Base-by-base conservation (phyloP, 1,140 invertebrate genomes). In the Plectus sambesii region DNA sequence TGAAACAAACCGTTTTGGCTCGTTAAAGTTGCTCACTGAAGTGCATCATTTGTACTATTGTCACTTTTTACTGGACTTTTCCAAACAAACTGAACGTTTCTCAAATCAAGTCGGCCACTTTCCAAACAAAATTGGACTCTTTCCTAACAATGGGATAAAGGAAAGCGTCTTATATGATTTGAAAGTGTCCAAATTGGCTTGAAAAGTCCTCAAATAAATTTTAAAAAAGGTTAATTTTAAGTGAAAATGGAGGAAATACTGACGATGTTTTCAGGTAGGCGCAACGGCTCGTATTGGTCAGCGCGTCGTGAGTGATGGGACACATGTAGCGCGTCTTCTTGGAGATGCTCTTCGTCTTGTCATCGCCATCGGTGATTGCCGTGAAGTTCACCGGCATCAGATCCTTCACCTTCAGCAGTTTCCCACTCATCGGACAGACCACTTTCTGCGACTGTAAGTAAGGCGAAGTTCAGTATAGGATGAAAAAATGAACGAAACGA, bases 361-460 rank as follows among this genome's bases (percentile, higher is more conserved):
- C 49, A 44, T 69, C 69, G 24, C 69, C 59, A 47, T 76, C 71
- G 54, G 85, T 84, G 0, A 93, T 81, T 56, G 81, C 72, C 0
- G 86, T 94, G 71, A 97, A 98, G 67, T 92, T 89, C 0, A 99
- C 81, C 56, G 83, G 77, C 60, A 97, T 83, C 6, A 98, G 74
- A 74, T 98, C 87, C 67, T 96, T 97, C 59, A 85, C 75, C 71
- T 82, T 87, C 9, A 99, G 69, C 22, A 84, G 81, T 65, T 82
- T 83, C 2, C 82, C 82, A 71, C 85, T 94, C 58, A 97, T 82
- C 1, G 93, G 93, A 69, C 90, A 97, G 45, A 81, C 81, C n/a
- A 99, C 82, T 55, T 68, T 67, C 26, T 49, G 38, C 6, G 49
- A 51, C 61, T 58, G 33, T 49, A 63, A 44, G 9, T 8, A 53